Evolutionary conservation across 2,888 invertebrate genomes (phyloP).

Genomic region (Drosophila paramelanica): DNA sequence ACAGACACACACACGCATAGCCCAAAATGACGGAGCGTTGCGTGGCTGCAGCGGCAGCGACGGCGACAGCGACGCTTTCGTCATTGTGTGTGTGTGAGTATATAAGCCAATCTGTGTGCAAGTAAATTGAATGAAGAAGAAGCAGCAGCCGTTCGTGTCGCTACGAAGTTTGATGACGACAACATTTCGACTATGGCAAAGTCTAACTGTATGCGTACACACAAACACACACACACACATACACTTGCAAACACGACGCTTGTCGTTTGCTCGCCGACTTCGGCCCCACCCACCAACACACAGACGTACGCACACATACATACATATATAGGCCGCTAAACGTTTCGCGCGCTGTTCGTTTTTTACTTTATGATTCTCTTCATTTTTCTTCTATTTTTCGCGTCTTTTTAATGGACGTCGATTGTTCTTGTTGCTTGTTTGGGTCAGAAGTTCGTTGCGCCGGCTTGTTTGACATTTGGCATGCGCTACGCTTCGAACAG

Average conservation of each 20-base stretch:
- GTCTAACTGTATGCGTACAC: conserved; percentile 57
- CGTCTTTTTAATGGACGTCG: conserved; percentile 65
- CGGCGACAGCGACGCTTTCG: conserved; percentile 44
- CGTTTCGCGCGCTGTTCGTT: conserved; percentile 45
- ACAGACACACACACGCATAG: conserved; percentile 51
- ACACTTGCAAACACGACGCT: conserved; percentile 11
- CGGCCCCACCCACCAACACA: conserved; percentile 45
- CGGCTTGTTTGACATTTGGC: conserved; percentile 40
- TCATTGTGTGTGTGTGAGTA: conserved; percentile 30
- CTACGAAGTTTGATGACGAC: conserved; percentile 73
- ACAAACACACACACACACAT: not conserved
- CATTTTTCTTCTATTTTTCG: conserved; percentile 44
- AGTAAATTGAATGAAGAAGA: conserved; percentile 70
- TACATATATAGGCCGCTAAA: conserved; percentile 28
- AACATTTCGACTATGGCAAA: conserved; percentile 57
- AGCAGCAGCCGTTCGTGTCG: conserved; percentile 45
- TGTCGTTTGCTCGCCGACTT: conserved; percentile 20
- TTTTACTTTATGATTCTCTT: conserved; percentile 42
- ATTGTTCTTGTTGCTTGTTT: conserved; percentile 64
- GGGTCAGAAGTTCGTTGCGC: conserved; percentile 72
- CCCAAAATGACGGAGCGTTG: conserved; percentile 63
- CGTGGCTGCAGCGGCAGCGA: conserved; percentile 46
- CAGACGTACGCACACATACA: conserved; percentile 2
- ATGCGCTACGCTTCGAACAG: conserved; percentile 40
- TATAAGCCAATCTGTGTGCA: conserved; percentile 58